Base-by-base conservation (phyloP, 2,797 vertebrate genomes). In the Pangasius djambal region DNA sequence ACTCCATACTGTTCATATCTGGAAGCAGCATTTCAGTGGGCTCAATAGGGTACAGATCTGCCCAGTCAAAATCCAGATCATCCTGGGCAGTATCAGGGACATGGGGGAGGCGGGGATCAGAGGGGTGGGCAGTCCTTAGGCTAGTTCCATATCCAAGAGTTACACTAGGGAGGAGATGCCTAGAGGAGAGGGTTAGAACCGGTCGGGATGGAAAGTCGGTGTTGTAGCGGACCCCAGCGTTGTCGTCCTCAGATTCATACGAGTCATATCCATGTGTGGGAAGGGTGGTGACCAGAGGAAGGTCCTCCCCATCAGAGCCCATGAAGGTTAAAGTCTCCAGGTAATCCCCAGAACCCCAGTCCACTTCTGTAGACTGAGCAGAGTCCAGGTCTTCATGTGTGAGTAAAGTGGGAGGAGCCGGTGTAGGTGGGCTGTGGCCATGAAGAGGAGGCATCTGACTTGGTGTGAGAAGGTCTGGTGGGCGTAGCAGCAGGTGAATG, bases 291-390 rank as follows among this genome's bases (percentile, higher is more conserved):
- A 93, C 91, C 0, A 94, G 91, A 20, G 92, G 89, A 82, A 96
- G 0, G 57, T 96, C 97, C 90, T 96, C 96, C 0, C 94, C 95
- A 28, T 97, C 95, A 0, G 97, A 94, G 0, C 93, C 91, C 91
- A 96, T 93, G 86, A 96, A 91, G 40, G 97, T 96, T 86, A 97
- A 92, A 0, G 98, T 97, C 94, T 98, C 97, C 20, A 96, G 70
- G 82, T 97, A 96, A 90, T 98, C 97, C 0, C 97, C 98, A 0
- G 98, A 98, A 12, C 97, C 97, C 95, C 95, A 93, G 0, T 97
- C 96, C 7, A 95, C 95, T 75, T 98, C 97, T 7, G 93, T 89
- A 6, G 95, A 94, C 37, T 95, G 94, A 0, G 93, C 74, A 6
- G 96, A 93, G 69, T 95, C 95, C 92, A 92, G 93, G 72, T 91